Evolutionary conservation across 2,797 vertebrate species (phyloP), one percentile per base, ranked within the genome.

Genomic region (Halcyon smyrnensis): DNA sequence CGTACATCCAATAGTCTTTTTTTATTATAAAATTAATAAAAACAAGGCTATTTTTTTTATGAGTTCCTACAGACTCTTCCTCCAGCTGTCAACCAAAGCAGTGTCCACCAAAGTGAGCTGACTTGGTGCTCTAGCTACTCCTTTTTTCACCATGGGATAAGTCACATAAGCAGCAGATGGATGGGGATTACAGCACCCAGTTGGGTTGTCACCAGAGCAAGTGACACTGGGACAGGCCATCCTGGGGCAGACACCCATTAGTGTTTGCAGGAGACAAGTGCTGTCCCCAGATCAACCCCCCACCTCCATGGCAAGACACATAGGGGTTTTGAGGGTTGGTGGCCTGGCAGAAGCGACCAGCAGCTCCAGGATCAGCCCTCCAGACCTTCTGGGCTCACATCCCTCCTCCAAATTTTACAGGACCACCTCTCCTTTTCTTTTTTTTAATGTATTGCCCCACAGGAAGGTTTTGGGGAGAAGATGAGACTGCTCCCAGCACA

Each of bases 271-370:
- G 30, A 77, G 45, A 48, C 30, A 48, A 78, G 32, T 1, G 27
- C 32, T 16, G 12, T 6, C 28, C 71, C 48, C 1, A 1, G 9
- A 10, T 77, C 43, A 28, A 7, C 39, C 21, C 19, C 6, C 8
- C 2, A 78, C 28, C 46, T 56, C 56, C 39, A 16, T 0, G 3
- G 3, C 21, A n/a, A 8, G 39, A 5, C 54, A 20, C 1, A 0
- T 6, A 3, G 15, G 24, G 20, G 51, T 30, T 41, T 28, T 20
- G 59, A 43, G 30, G 67, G 69, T 6, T 53, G 60, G 19, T 34
- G 34, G 43, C 53, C 69, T 16, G 27, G 30, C n/a, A 91, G 43
- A 81, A 71, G 24, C 0, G 12, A 59, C 24, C 69, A 78, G 36
- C 27, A 82, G 51, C 7, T 9, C 32, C 37, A 36, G 9, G 6